These are phyloP conservation scores for Brachionus calyciflorus DNA, from an alignment of 1,140 invertebrate species.

Conservation along the genomic window DNA sequence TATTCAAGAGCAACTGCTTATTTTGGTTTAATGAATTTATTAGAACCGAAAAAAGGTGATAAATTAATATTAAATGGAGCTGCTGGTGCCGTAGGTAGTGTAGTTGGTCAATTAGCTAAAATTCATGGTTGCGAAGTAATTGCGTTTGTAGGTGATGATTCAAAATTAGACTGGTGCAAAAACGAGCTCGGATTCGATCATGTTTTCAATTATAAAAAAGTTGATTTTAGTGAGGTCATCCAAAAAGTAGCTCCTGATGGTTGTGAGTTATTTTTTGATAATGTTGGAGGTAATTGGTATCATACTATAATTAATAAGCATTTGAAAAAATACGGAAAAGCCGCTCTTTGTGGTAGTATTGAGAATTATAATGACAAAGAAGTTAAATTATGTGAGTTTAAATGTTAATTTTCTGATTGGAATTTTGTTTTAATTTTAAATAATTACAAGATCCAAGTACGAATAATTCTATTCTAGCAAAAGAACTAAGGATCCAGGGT, in stretches of 20 bases:
- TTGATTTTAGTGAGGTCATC: conserved; percentile 63
- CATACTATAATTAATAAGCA: conserved; percentile 46
- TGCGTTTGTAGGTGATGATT: conserved; percentile 70
- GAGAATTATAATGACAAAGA: conserved; percentile 49
- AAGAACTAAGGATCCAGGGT: conserved; percentile 45
- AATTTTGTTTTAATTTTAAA: not conserved
- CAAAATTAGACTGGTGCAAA: conserved; percentile 69
- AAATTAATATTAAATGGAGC: conserved; percentile 66
- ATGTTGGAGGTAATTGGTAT: conserved; percentile 60
- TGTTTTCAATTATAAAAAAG: conserved; percentile 71
- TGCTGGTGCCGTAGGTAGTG: conserved; percentile 67
- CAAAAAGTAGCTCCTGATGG: conserved; percentile 68
- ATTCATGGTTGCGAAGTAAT: conserved; percentile 68
- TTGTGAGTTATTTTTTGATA: conserved; percentile 73
- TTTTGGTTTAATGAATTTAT: conserved; percentile 70
- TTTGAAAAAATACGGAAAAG: conserved; percentile 49
- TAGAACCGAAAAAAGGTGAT: conserved; percentile 68
- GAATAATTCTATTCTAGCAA: conserved; percentile 1
- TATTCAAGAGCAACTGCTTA: conserved; percentile 73
- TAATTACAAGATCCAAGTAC: conserved; percentile 13
- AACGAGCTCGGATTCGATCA: conserved; percentile 68
- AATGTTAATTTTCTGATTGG: not conserved
- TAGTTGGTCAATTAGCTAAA: conserved; percentile 73
- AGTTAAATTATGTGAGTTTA: conserved; percentile 10
- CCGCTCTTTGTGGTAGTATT: conserved; percentile 50